Conservation (phyloP, 2,888 invertebrate species). For the Sinhomidia bicolor region DNA sequence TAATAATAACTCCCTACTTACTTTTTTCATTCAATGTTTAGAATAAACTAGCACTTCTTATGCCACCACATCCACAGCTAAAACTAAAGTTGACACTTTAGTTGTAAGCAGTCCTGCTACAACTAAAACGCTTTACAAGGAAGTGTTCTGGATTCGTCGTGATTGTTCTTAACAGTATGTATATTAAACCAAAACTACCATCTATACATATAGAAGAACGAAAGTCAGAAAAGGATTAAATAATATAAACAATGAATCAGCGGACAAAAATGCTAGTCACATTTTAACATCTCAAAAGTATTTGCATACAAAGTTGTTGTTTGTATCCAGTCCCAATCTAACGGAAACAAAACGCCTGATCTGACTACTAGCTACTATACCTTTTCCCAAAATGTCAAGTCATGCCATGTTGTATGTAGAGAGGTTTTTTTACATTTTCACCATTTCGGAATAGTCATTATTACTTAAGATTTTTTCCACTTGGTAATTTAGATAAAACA, state of each 20-base stretch:
- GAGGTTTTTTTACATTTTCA: neutral
- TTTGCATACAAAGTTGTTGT: neutral
- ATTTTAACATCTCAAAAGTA: neutral
- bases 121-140: neutral
- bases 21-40: slow-evolving; percentile 6
- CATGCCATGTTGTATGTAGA: neutral
- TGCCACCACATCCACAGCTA: neutral
- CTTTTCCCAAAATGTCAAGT: neutral
- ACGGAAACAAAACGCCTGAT: too few species aligned
- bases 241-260: neutral
- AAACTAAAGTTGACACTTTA: neutral
- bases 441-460: neutral
- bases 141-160: neutral
- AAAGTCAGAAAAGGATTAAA: neutral
- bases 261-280: neutral
- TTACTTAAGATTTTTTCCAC: neutral
- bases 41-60: neutral
- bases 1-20: neutral
- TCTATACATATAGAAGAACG: neutral
- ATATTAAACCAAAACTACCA: neutral
- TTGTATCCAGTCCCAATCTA: too few species aligned
- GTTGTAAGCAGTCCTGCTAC: neutral
- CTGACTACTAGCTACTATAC: too few species aligned
- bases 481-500: neutral
- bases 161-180: neutral